phyloP scores from a whole-genome alignment of 2,888 invertebrate genomes.

The Apodemia duryi region DNA sequence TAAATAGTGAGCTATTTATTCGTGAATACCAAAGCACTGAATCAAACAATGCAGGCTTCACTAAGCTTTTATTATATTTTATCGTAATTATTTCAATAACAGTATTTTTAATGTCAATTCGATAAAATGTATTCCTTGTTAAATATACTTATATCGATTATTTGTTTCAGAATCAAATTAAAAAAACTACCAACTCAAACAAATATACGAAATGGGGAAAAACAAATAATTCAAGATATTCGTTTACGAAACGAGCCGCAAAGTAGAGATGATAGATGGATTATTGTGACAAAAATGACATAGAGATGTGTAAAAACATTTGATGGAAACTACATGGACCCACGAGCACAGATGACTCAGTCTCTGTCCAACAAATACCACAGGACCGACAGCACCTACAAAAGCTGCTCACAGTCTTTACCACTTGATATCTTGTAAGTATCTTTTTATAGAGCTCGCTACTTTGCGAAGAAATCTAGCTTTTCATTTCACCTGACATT shows the following conservation, averaged over 20 bases:
- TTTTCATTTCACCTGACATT: no score
- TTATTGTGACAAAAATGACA: slow-evolving; percentile 14
- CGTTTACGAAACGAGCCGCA: background rate
- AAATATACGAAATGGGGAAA: background rate
- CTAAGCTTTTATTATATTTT: no score
- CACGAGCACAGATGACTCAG: slow-evolving; percentile 65
- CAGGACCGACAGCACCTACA: slow-evolving; percentile 63
- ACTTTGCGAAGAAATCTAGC: no score
- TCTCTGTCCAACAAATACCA: slow-evolving; percentile 54
- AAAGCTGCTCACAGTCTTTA: slow-evolving; percentile 71
- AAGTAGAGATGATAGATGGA: background rate
- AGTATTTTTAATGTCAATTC: no score
- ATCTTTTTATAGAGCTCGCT: slow-evolving; percentile 9
- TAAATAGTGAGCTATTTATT: no score
- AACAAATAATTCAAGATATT: background rate
- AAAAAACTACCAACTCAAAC: background rate
- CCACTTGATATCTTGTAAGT: slow-evolving; percentile 77
- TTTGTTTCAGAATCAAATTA: slow-evolving; percentile 1
- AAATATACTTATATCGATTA: background rate
- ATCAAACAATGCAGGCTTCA: no score
- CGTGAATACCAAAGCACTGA: no score
- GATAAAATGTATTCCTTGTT: no score
- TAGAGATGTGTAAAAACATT: slow-evolving; percentile 29
- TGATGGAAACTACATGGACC: slow-evolving; percentile 68
- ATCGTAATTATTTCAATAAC: no score